Evolutionary conservation across 1,140 invertebrate genomes (phyloP), one percentile per base, ranked within the genome.

Genomic region (Achroia grisella): DNA sequence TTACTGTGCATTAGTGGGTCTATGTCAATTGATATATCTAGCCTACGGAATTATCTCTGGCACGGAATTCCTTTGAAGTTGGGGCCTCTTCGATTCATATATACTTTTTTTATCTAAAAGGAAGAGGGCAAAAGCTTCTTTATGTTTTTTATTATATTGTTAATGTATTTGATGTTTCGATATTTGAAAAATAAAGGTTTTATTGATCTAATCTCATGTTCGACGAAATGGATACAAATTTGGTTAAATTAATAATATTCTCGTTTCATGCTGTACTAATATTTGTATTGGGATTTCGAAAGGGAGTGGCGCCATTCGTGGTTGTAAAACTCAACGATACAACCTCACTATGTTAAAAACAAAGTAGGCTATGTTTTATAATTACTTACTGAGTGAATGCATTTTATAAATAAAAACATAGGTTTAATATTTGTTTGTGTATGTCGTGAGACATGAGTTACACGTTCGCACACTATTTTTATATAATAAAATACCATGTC

Each of bases 381-480:
- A 23, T 23, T 79, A 75, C 71, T 68, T 80, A 78, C 67, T 70
- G 78, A 76, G 77, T 82, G 77, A 78, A 74, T 83, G 79, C 77
- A 83, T 85, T 82, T 85, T 85, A 83, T 85, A 81, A 71, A 74
- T 73, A 74, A 73, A 70, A 72, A 57, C 62, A 71, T 75, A 76
- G 64, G 62, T 75, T 74, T 75, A 73, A 70, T 67, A 70, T 74
- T 79, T 80, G 74, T 82, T 81, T 78, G 75, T 80, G 72, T 75
- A 74, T 60, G 74, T 78, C 71, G 71, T 73, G 73, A 76, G 61
- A 68, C 73, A 78, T 73, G 79, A 75, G 69, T 74, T 77, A 79
- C 75, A 80, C 70, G 77, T 77, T 78, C 77, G 81, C 81, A 85
- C 81, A 83, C 71, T 85, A 85, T 85, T 85, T 85, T 85, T 85